Percentiles rank a stretch among this genome's conserved stretches.
These are phyloP conservation scores for Polydesmus complanatus DNA, from an alignment of 2,888 invertebrate genomes.

Conservation along the genomic window DNA sequence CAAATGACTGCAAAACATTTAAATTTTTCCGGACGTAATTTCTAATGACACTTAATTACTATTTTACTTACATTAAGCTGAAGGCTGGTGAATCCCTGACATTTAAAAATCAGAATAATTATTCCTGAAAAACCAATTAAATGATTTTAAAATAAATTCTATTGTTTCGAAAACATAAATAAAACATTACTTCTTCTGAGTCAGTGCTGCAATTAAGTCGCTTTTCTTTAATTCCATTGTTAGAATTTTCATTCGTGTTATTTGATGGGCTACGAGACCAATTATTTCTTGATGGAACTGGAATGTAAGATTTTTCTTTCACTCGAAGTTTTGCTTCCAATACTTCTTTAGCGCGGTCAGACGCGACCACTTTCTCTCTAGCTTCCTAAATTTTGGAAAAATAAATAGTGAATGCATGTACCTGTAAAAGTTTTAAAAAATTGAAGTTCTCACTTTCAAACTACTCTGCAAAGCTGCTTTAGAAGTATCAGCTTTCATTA, in stretches of 20 bases:
- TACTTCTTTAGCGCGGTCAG: slow-evolving; percentile 48
- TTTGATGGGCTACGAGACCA: neutral
- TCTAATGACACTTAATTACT: too few relatives aligned
- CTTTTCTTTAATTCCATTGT: neutral
- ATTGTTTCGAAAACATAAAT: neutral
- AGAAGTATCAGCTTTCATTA: neutral
- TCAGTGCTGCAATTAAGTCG: neutral
- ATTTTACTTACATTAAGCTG: too few relatives aligned
- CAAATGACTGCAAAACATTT: too few relatives aligned
- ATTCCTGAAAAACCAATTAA: too few relatives aligned
- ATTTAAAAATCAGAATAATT: too few relatives aligned
- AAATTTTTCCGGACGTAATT: too few relatives aligned
- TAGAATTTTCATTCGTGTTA: neutral
- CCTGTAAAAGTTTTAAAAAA: neutral
- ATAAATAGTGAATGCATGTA: neutral
- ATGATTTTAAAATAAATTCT: too few relatives aligned
- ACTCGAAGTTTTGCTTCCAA: slow-evolving; percentile 41
- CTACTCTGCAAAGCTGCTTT: neutral
- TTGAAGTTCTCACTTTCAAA: neutral
- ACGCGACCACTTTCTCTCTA: slow-evolving; percentile 47
- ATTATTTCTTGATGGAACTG: neutral
- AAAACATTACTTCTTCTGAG: neutral
- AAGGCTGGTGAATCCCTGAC: too few relatives aligned
- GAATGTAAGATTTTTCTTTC: slow-evolving; percentile 19
- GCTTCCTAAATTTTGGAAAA: slow-evolving; percentile 13